Evolutionary conservation across 2,113 vertebrate genomes (phyloP), one percentile per base, ranked within the genome.

Genomic region (Pseudorhombus dupliciocellatus): DNA sequence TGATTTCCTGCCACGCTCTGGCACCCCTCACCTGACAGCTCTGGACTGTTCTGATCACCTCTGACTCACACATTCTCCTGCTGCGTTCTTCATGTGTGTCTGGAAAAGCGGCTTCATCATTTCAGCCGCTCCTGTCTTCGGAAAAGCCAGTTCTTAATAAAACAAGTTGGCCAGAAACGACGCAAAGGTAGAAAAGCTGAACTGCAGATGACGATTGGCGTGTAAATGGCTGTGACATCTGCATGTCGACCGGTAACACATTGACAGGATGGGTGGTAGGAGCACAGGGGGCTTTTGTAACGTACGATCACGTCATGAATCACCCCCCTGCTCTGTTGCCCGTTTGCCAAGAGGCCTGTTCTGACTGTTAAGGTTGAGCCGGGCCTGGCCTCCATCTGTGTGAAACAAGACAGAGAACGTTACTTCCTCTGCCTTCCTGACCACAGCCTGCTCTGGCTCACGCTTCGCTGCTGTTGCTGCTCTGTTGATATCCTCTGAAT

Each of bases 351-450:
- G 26, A 51, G 34, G 34, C 34, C 34, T 37, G 34, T 37, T 37
- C 2, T 37, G 10, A 25, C 63, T 54, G 64, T 84, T 70, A 7
- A 67, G 66, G 22, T 78, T 60, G 66, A 63, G 54, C 40, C 30
- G 12, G 5, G 62, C 12, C 57, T 66, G n/a, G 65, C 9, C 22
- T 25, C 30, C 44, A 2, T 68, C 62, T 5, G 0, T 73, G 75
- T 70, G 65, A 83, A 80, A 58, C 57, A 63, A 77, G 51, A 63
- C 66, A 75, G 34, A 76, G 42, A 71, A 71, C 75, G 64, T 74
- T 54, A 84, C 81, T 88, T 90, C 89, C 79, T 88, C 83, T 46
- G 4, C 28, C 30, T 67, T 37, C 48, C 59, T 78, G 70, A 81
- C 86, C 80, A 77, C 83, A 87, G 75, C 60, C 37, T 71, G 52